Conservation (phyloP, 2,797 vertebrate genomes). For the Phaenicophaeus curvirostris region DNA sequence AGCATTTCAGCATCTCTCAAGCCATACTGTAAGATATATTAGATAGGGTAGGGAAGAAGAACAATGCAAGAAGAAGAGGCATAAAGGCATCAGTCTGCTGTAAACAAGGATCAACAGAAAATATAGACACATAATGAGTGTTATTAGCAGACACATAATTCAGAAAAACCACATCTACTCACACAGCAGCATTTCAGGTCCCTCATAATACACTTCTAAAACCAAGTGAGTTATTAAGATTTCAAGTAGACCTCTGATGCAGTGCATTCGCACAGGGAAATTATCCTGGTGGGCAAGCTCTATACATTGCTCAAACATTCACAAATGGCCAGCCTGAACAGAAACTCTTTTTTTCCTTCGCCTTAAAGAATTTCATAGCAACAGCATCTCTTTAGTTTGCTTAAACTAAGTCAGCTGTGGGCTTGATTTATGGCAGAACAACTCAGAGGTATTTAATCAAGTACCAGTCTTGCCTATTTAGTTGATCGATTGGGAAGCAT, state of each 20-base stretch:
- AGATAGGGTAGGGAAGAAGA: background rate
- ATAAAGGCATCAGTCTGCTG: background rate
- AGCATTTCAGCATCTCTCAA: no score
- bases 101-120: background rate
- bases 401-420: background rate
- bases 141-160: background rate
- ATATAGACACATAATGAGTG: background rate
- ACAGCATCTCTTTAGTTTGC: no score
- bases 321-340: no score
- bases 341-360: background rate
- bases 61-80: no score
- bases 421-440: constrained; percentile 33
- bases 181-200: background rate
- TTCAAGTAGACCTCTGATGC: no score
- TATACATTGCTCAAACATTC: background rate
- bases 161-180: background rate
- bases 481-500: background rate
- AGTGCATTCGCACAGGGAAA: background rate
- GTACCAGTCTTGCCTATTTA: background rate
- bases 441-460: background rate
- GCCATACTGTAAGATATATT: no score
- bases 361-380: background rate
- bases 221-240: background rate
- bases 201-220: background rate
- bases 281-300: background rate